A percentile compares a stretch with the other conserved stretches of the same genome.
These are phyloP conservation scores for Danaus plexippus DNA, from an alignment of 1,140 invertebrate species.

Conservation along the genomic window DNA sequence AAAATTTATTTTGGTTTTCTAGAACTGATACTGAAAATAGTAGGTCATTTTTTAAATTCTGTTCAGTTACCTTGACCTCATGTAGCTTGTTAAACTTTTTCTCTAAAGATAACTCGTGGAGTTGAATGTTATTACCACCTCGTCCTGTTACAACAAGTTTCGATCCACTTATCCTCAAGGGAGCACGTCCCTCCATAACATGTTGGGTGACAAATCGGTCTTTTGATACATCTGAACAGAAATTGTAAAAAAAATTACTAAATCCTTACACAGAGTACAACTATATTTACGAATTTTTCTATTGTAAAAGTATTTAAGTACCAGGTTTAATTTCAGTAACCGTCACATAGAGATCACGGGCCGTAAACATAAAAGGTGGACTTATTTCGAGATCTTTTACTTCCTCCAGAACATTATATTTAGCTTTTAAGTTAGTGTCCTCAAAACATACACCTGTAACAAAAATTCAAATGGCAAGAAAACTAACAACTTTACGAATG, in stretches of 20 bases:
- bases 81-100: conserved; percentile 48
- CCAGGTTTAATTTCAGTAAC: conserved; percentile 59
- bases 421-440: conserved; percentile 44
- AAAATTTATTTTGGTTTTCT: too few species aligned
- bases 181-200: conserved; percentile 55
- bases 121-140: conserved; percentile 45
- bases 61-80: conserved; percentile 45
- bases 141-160: conserved; percentile 39
- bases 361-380: conserved; percentile 54
- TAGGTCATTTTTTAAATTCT: too few species aligned
- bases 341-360: conserved; percentile 56
- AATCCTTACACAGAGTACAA: neutral
- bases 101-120: conserved; percentile 44
- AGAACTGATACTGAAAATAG: too few species aligned
- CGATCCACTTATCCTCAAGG: conserved; percentile 33
- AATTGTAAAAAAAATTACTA: neutral
- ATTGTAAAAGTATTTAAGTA: conserved; percentile 12
- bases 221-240: conserved; percentile 49
- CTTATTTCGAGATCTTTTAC: conserved; percentile 49
- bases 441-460: conserved; percentile 52
- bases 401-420: conserved; percentile 60
- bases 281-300: too few species aligned
- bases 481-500: too few species aligned
- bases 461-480: neutral
- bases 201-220: conserved; percentile 49